Percentiles rank a stretch among this genome's conserved stretches.
phyloP scores from a whole-genome alignment of 2,888 invertebrate species.

The Argyresthia albistria region DNA sequence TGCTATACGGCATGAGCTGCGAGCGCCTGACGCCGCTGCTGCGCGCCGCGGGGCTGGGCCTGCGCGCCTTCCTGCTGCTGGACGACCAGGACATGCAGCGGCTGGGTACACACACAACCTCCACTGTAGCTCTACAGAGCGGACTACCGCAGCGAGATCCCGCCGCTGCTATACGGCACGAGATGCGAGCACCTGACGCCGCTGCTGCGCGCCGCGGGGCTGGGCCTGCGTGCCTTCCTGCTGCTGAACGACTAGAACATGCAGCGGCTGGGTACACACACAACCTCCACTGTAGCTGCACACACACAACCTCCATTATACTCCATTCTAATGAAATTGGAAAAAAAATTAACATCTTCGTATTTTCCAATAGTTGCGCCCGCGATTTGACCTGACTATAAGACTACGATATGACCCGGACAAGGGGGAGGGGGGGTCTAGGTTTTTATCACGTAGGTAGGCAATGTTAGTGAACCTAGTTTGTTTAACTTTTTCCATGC shows the following conservation, averaged over 20 bases:
- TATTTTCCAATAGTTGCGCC: too few species aligned
- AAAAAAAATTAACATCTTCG: too few species aligned
- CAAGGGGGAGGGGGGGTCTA: too few species aligned
- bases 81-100: slow-evolving; percentile 66
- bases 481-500: too few species aligned
- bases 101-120: background rate
- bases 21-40: slow-evolving; percentile 61
- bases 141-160: slow-evolving; percentile 64
- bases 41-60: slow-evolving; percentile 53
- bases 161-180: slow-evolving; percentile 72
- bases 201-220: slow-evolving; percentile 52
- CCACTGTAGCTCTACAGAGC: slow-evolving; percentile 41
- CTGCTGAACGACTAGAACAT: slow-evolving; percentile 71
- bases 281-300: background rate
- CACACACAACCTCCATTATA: too few species aligned
- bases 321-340: too few species aligned
- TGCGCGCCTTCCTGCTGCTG: slow-evolving; percentile 70
- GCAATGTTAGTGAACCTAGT: too few species aligned
- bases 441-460: too few species aligned
- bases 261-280: slow-evolving; percentile 7
- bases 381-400: too few species aligned
- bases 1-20: slow-evolving; percentile 74
- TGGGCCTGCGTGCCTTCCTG: slow-evolving; percentile 71
- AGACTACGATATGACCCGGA: too few species aligned
- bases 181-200: slow-evolving; percentile 64